Base-by-base conservation (phyloP, 2,888 invertebrate species). In the Hyles lineata region DNA sequence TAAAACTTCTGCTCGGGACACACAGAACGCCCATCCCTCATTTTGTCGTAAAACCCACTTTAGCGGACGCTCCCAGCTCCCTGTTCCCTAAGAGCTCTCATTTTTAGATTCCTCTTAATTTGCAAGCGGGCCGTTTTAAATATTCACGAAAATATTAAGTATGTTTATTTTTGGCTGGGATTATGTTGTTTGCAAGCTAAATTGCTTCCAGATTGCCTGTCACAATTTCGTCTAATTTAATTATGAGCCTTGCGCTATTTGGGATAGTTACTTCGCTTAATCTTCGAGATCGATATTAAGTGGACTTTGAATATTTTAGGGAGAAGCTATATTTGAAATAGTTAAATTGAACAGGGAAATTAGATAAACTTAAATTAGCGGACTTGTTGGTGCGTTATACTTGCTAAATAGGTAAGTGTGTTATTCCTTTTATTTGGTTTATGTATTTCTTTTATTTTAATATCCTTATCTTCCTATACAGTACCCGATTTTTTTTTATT, bases 1-100 rank as follows among this genome's bases (percentile, higher is more conserved):
- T 90, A 90, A 90, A 90, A 81, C 85, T 88, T 90, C 89, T 90
- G 90, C 76, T 71, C 73, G 75, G 80, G 90, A 88, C 89, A 84
- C 76, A 74, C 74, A 85, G 72, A 77, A 85, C 90, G 89, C 90
- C 90, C 84, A 86, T 87, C 83, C 84, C 89, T 89, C 88, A 89
- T 90, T 87, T 84, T 77, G 84, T 85, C 82, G 78, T 82, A 83
- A 82, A 84, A 82, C 78, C 80, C 84, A 81, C 80, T 85, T 83
- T 82, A 82, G 79, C 78, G 81, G 83, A 81, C 81, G 82, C 78
- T 72, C 74, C 80, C 61, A 69, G 74, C n/a, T 58, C 67, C 25
- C 63, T 72, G 74, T n/a, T 58, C 67, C 25, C 63, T 72, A 72
- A 74, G 70, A 76, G 80, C 79, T 74, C 84, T 85, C 80, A 84